Conservation (phyloP, 2,797 vertebrate genomes). For the Chanos chanos region DNA sequence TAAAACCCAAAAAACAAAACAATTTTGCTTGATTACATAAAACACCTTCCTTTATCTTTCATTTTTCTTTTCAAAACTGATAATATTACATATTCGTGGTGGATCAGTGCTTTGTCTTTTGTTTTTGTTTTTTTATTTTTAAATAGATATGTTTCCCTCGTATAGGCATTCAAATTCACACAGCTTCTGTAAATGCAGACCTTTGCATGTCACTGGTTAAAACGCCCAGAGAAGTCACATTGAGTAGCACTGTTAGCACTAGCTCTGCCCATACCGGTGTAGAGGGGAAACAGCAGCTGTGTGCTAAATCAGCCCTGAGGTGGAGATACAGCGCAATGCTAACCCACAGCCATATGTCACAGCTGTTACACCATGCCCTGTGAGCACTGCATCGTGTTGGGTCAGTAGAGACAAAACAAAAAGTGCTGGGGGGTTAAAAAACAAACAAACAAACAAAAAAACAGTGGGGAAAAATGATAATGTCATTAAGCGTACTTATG, state of each 20-base stretch:
- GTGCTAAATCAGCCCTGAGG: slow-evolving; percentile 5
- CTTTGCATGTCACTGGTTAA: slow-evolving; percentile 1
- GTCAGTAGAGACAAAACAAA: no score
- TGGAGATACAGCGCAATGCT: not conserved
- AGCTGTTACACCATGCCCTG: no score
- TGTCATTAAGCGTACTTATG: no score
- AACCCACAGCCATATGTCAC: not conserved
- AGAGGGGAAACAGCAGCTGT: not conserved
- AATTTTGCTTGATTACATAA: slow-evolving; percentile 30
- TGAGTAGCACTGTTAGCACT: not conserved
- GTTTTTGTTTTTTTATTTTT: no score
- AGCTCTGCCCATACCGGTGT: not conserved
- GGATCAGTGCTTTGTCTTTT: slow-evolving; percentile 34
- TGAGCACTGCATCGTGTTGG: no score
- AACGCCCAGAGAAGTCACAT: not conserved
- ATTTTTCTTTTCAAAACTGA: slow-evolving; percentile 11
- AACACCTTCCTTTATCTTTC: slow-evolving; percentile 19
- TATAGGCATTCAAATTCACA: slow-evolving; percentile 6
- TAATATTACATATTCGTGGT: slow-evolving; percentile 6
- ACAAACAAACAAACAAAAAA: no score
- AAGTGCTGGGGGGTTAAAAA: no score
- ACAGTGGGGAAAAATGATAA: no score
- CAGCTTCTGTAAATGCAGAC: slow-evolving; percentile 6
- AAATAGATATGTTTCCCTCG: not conserved
- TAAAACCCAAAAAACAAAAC: slow-evolving; percentile 13